Evolutionary conservation across 2,113 vertebrate genomes (phyloP).

Genomic region (Machaerirhynchus nigripectus): DNA sequence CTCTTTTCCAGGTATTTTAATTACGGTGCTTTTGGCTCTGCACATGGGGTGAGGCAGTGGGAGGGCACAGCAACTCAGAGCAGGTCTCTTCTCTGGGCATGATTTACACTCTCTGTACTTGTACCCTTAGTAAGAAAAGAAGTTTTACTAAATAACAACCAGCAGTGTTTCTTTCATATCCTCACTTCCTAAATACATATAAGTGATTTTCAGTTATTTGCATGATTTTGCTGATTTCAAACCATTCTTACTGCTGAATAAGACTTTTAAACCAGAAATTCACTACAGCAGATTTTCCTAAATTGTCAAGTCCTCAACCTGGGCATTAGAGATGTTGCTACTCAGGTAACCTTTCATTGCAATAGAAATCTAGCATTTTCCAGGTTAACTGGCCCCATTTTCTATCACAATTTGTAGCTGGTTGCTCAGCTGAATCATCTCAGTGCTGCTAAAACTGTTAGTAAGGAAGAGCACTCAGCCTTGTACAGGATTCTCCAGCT

Average conservation of each 20-base stretch:
- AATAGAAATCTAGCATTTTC: background rate
- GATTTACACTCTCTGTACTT: background rate
- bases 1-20: conserved; percentile 82
- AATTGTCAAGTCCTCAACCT: background rate
- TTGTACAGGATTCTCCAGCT: background rate
- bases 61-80: background rate
- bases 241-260: background rate
- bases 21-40: background rate
- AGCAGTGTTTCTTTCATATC: background rate
- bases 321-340: background rate
- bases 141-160: background rate
- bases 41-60: background rate
- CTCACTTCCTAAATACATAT: background rate
- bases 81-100: background rate
- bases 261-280: background rate
- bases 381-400: background rate
- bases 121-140: background rate
- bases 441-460: background rate
- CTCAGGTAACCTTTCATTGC: background rate
- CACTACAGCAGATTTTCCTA: background rate
- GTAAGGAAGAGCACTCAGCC: background rate
- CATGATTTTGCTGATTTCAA: background rate
- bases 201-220: background rate
- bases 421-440: background rate
- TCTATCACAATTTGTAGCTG: background rate